phyloP scores from a whole-genome alignment of 2,113 vertebrate genomes.

The Odocoileus hemionus region DNA sequence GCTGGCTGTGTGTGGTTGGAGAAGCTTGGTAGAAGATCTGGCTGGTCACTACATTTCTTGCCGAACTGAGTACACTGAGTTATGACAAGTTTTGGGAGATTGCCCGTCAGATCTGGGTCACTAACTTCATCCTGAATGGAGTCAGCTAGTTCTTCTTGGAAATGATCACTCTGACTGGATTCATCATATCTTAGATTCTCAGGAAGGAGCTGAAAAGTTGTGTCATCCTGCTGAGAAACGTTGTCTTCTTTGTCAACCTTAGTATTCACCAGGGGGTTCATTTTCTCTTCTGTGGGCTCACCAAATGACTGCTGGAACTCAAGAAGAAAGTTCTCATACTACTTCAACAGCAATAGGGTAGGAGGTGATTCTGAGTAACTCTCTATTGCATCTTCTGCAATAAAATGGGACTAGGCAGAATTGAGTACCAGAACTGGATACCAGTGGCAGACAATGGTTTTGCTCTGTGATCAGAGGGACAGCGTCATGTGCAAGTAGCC shows the following conservation, averaged over 20 bases:
- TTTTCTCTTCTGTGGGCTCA: no score
- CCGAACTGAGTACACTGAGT: conserved; percentile 58
- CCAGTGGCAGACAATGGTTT: neutral
- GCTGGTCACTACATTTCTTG: conserved; percentile 21
- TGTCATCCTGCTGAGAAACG: neutral
- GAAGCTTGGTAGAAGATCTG: conserved; percentile 45
- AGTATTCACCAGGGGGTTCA: no score
- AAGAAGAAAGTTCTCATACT: conserved; percentile 41
- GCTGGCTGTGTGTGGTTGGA: neutral
- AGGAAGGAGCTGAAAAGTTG: neutral
- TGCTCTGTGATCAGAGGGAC: neutral
- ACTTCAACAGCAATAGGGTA: neutral
- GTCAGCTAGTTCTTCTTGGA: neutral
- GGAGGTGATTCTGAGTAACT: neutral
- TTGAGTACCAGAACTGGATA: neutral
- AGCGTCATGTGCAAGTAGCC: neutral
- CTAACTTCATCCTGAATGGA: neutral
- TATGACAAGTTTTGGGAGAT: conserved; percentile 42
- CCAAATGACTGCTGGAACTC: neutral
- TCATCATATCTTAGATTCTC: conserved; percentile 22
- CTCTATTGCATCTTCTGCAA: conserved; percentile 17
- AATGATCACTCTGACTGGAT: neutral
- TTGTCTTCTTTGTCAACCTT: neutral
- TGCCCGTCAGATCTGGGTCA: conserved; percentile 18
- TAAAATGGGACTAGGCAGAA: neutral